Evolutionary conservation across 2,888 invertebrate genomes (phyloP), one percentile per base, ranked within the genome.

Genomic region (Polydrusus cervinus): DNA sequence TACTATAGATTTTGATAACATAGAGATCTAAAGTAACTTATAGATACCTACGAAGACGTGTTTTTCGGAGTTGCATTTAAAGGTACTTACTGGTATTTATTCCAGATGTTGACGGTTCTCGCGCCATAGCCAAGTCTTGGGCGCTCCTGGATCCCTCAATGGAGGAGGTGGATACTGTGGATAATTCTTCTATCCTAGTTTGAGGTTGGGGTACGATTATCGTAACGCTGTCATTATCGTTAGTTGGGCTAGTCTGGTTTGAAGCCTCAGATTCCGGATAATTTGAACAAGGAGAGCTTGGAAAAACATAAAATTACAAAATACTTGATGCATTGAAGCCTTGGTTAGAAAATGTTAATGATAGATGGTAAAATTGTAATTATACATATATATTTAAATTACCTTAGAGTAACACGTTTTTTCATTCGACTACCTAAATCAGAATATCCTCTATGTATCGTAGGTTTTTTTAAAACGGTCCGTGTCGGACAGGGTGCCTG

Each of bases 361-460:
- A 25, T 25, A 25, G 25, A 25, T 25, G 25, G 3, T 25, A 25
- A 25, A 25, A 25, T 25, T 25, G 1, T 25, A 25, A 34, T 34
- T 34, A 34, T 3, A 10, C 7, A 34, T 16, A 1, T 16, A 16
- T 53, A 2, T 7, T 16, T 10, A 16, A 38, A 7, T 62, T 86
- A 94, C 94, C 95, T 93, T 83, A 95, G 91, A 64, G 95, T 95
- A 74, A 95, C 95, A 87, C 94, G 92, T 88, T 96, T 96, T 85
- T 94, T 93, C 82, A 94, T 93, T 85, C 95, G 90, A 85, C 92
- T 93, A 79, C 94, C 93, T 80, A 95, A 90, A 86, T 95, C 95
- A 51, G 94, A 94, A 86, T 91, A 92, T 45, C 92, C 92, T 76
- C 92, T 88, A 84, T 92, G 90, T 13, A 75, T 51, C 90, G 92